Evolutionary conservation across 2,888 invertebrate genomes (phyloP).

Genomic region (Aleiodes testaceus): DNA sequence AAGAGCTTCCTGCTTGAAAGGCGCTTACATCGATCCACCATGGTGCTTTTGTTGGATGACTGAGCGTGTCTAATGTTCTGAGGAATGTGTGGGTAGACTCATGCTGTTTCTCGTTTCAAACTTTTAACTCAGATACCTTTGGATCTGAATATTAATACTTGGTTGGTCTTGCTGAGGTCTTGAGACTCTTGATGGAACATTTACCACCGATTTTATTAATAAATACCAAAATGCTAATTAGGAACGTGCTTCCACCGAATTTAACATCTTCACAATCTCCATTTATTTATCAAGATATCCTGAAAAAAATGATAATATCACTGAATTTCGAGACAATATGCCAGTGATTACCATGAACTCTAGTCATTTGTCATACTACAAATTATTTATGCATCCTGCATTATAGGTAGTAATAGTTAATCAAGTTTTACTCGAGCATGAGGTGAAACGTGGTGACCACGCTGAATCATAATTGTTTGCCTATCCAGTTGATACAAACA

Average conservation of each 20-base stretch:
- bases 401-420: constrained; percentile 66
- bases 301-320: too few species aligned
- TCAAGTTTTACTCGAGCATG: constrained; percentile 65
- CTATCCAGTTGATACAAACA: constrained; percentile 51
- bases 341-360: too few species aligned
- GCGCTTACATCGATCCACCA: constrained; percentile 33
- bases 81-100: background rate
- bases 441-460: constrained; percentile 57
- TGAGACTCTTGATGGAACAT: too few species aligned
- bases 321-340: too few species aligned
- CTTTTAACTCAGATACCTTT: too few species aligned
- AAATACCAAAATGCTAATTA: too few species aligned
- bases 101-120: background rate
- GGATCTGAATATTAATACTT: too few species aligned
- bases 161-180: too few species aligned
- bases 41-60: constrained; percentile 3
- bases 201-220: too few species aligned
- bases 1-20: constrained; percentile 41
- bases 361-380: background rate
- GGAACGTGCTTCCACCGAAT: too few species aligned
- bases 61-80: constrained; percentile 3
- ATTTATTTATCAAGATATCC: too few species aligned
- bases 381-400: constrained; percentile 29
- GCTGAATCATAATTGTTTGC: constrained; percentile 59
- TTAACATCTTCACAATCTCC: too few species aligned